These are phyloP conservation scores for Blastomussa wellsi DNA, from an alignment of 92 coral and sea anemone species.

Conservation along the genomic window DNA sequence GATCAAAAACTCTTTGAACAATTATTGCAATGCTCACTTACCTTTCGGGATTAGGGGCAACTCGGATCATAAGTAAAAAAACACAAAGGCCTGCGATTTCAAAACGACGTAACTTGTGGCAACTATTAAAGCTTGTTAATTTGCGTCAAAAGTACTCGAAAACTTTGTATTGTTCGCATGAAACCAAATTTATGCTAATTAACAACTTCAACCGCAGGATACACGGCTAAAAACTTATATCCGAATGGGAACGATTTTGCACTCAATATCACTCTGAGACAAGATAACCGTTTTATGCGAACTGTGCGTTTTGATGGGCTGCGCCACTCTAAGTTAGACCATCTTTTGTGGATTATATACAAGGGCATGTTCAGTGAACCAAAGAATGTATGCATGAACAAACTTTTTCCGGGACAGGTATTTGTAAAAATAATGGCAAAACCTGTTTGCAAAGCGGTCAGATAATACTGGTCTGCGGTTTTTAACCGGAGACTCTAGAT, in stretches of 20 bases:
- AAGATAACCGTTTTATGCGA: background rate
- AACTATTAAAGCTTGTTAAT: background rate
- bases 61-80: background rate
- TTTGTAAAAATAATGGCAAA: background rate
- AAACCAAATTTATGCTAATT: constrained; percentile 25
- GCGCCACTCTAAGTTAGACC: background rate
- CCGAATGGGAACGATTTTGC: background rate
- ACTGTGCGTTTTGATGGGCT: constrained; percentile 9
- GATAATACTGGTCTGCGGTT: constrained; percentile 15
- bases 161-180: constrained; percentile 23
- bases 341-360: background rate
- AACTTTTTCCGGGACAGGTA: background rate
- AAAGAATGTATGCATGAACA: background rate
- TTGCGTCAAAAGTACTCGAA: constrained; percentile 29
- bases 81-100: constrained; percentile 4
- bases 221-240: background rate
- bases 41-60: background rate
- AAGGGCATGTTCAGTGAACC: constrained; percentile 12
- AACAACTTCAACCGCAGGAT: background rate
- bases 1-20: background rate
- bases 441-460: background rate
- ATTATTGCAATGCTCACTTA: background rate
- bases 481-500: background rate
- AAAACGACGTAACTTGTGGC: background rate
- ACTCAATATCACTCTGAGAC: background rate